phyloP scores from a whole-genome alignment of 2,113 vertebrate species.

The Myocastor coypus region DNA sequence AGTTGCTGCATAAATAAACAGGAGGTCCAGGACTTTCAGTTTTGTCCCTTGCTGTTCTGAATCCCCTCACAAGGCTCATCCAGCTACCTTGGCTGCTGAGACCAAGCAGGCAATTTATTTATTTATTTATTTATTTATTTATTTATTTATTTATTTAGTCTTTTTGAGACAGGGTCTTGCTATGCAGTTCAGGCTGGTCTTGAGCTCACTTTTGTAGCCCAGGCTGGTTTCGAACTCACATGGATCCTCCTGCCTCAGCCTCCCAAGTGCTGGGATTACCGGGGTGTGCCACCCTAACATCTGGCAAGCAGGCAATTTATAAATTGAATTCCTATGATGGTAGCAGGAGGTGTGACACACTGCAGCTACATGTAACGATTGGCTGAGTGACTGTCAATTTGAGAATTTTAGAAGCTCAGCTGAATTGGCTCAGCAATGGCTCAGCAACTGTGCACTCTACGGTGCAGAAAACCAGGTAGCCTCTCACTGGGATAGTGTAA shows the following conservation, averaged over 20 bases:
- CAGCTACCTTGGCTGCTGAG: background rate
- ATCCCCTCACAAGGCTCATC: background rate
- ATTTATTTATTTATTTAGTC: too few species aligned
- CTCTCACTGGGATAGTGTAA: background rate
- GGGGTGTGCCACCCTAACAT: too few species aligned
- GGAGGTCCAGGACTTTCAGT: slow-evolving; percentile 20
- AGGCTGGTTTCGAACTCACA: too few species aligned
- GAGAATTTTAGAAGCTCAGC: background rate
- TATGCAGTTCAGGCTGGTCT: too few species aligned
- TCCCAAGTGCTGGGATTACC: too few species aligned
- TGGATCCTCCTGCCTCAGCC: too few species aligned
- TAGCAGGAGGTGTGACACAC: background rate
- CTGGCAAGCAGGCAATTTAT: slow-evolving; percentile 33
- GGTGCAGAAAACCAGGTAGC: background rate
- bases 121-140: too few species aligned
- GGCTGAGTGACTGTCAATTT: background rate
- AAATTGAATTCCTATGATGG: background rate
- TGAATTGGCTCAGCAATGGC: background rate
- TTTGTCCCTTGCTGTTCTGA: slow-evolving; percentile 26
- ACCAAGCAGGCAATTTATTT: slow-evolving; percentile 28
- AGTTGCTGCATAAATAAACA: slow-evolving; percentile 35
- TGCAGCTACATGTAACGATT: background rate
- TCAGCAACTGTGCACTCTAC: background rate
- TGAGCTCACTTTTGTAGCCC: too few species aligned
- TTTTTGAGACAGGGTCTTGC: too few species aligned